Evolutionary conservation across 2,888 invertebrate genomes (phyloP).

Genomic region (Spicauda simplicius): DNA sequence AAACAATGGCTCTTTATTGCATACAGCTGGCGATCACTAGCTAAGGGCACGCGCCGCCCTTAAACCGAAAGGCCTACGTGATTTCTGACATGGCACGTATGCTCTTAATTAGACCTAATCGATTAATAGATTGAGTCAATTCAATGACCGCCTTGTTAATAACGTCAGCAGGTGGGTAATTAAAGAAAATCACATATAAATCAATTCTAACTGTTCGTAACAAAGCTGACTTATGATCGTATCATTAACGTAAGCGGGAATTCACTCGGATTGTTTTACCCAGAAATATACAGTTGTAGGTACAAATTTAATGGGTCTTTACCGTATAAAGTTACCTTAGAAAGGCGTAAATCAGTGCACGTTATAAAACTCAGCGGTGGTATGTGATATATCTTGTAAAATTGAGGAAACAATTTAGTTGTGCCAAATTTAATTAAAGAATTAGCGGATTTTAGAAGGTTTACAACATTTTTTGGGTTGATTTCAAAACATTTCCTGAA

Average conservation of each 20-base stretch:
- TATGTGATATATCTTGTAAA: too few relatives aligned
- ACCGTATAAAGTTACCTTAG: too few relatives aligned
- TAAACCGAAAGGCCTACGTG: conserved; percentile 66
- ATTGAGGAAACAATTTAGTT: too few relatives aligned
- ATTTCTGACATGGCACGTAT: conserved; percentile 58
- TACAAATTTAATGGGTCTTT: too few relatives aligned
- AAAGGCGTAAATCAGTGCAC: too few relatives aligned
- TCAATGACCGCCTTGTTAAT: conserved; percentile 64
- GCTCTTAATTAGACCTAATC: conserved; percentile 57
- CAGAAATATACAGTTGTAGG: neutral
- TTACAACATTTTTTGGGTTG: too few relatives aligned
- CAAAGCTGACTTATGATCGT: too few relatives aligned
- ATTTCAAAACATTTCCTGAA: too few relatives aligned
- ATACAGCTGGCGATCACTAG: conserved; percentile 54
- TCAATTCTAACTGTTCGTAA: too few relatives aligned
- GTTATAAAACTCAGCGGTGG: too few relatives aligned
- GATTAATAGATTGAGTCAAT: conserved; percentile 55
- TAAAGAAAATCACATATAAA: neutral
- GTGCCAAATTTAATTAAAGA: too few relatives aligned
- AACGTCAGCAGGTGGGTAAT: conserved; percentile 39
- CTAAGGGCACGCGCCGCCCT: conserved; percentile 63
- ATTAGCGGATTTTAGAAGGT: too few relatives aligned
- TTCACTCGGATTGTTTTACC: neutral
- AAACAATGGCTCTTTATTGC: conserved; percentile 44
- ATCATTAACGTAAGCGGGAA: neutral